A percentile compares a stretch with the other conserved stretches of the same genome.
Evolutionary conservation across 2,888 invertebrate species (phyloP).

Genomic region (Argyresthia goedartella): DNA sequence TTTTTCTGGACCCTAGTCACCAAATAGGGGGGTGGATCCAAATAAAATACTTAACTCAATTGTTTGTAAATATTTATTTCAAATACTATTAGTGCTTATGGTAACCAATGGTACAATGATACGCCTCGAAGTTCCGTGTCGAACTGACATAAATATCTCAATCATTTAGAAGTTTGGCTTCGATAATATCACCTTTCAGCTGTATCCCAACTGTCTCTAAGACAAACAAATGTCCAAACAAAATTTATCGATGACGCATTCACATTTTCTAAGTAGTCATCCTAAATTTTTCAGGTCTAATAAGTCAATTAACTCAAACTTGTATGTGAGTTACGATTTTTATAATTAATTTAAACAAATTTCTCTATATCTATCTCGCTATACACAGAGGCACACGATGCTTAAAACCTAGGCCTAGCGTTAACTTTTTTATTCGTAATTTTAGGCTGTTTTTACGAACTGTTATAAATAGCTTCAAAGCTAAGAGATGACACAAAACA

Average conservation of each 20-base stretch:
- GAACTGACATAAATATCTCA: too few relatives aligned
- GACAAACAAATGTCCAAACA: too few relatives aligned
- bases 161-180: too few relatives aligned
- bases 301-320: conserved; percentile 2
- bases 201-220: too few relatives aligned
- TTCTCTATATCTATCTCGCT: conserved; percentile 41
- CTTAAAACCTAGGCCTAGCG: conserved; percentile 45
- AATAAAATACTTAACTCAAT: conserved; percentile 25
- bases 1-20: too few relatives aligned
- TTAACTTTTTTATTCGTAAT: neutral
- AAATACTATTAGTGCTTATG: conserved; percentile 67
- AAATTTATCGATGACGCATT: too few relatives aligned
- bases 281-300: conserved; percentile 11
- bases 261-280: neutral
- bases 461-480: too few relatives aligned
- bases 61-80: conserved; percentile 69
- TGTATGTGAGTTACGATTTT: conserved; percentile 14
- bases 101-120: conserved; percentile 69
- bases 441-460: too few relatives aligned
- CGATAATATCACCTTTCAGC: conserved; percentile 43
- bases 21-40: too few relatives aligned
- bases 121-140: conserved; percentile 21
- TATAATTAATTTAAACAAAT: conserved; percentile 17
- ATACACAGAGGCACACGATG: conserved; percentile 67
- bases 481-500: too few relatives aligned